A percentile compares a stretch with the other conserved stretches of the same genome.
Evolutionary conservation across 1,140 invertebrate genomes (phyloP).

Genomic region (Drosophila lacteicornis): DNA sequence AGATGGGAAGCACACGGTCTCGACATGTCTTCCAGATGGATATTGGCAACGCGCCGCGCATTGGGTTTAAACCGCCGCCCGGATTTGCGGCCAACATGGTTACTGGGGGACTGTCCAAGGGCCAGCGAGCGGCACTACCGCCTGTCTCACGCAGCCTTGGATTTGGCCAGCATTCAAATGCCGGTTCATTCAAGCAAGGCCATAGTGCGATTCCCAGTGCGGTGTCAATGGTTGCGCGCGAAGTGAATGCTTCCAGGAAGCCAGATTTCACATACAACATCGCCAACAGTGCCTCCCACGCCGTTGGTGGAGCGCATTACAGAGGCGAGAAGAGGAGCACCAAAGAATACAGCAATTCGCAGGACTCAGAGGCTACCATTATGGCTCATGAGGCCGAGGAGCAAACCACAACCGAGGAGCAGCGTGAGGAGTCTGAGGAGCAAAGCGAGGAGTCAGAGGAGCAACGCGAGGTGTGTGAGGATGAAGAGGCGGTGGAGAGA

Average conservation of each 20-base stretch:
- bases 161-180: conserved; percentile 11
- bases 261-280: conserved; percentile 30
- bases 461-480: not conserved
- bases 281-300: conserved; percentile 30
- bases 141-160: conserved; percentile 13
- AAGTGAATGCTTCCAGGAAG: conserved; percentile 37
- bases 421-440: not conserved
- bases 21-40: conserved; percentile 59
- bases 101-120: not conserved
- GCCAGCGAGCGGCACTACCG: not conserved
- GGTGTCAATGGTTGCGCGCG: conserved; percentile 45
- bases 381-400: too few species aligned
- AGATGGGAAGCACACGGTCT: not conserved
- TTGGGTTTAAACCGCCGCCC: conserved; percentile 41
- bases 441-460: not conserved
- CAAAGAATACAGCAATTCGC: not conserved
- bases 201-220: conserved; percentile 47
- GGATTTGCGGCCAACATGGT: not conserved
- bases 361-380: not conserved
- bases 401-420: not conserved
- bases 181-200: conserved; percentile 2
- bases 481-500: not conserved
- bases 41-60: conserved; percentile 42
- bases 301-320: not conserved
- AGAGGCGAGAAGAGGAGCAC: not conserved